Evolutionary conservation across 1,140 invertebrate species (phyloP), one percentile per base, ranked within the genome.

Genomic region (Chelonus insularis): DNA sequence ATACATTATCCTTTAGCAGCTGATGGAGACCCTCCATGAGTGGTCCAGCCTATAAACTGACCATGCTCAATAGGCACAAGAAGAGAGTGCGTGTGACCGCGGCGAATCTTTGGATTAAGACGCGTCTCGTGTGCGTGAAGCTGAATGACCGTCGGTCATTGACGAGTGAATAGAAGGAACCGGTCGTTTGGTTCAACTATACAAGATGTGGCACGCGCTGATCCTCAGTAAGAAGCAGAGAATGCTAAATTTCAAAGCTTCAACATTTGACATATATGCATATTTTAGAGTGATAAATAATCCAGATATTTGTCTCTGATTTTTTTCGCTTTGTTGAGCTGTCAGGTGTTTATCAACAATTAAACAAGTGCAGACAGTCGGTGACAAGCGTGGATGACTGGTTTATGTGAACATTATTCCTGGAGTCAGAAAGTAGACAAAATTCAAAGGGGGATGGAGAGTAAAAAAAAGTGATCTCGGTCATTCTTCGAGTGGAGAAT

Each of bases 121-220:
- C 12, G 23, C 66, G 65, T 69, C 64, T 69, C 66, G 58, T 56
- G 68, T 43, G 51, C 58, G 62, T 64, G 58, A 62, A 64, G 59
- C 41, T 29, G 67, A 70, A 68, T 72, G 72, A 73, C 71, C 70
- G 71, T 65, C 70, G 71, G 71, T 73, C 71, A 73, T 67, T 69
- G 66, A 68, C 50, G 45, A 62, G 62, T 65, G 39, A 39, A 47
- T n/a, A 23, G 3, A 51, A 57, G 65, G 64, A 72, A 72, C 70
- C 69, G 71, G 71, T 72, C 70, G 64, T 60, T 68, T 64, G 7
- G 34, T 70, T 63, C 59, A 34, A 29, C 58, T 64, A 60, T 68
- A 62, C 62, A 67, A 51, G 63, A 62, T 61, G 57, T 41, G 48
- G 37, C 58, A 60, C 58, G 58, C 23, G 57, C 45, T 36, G 21